phyloP scores from a whole-genome alignment of 2,113 vertebrate species.

The Barbus barbus region DNA sequence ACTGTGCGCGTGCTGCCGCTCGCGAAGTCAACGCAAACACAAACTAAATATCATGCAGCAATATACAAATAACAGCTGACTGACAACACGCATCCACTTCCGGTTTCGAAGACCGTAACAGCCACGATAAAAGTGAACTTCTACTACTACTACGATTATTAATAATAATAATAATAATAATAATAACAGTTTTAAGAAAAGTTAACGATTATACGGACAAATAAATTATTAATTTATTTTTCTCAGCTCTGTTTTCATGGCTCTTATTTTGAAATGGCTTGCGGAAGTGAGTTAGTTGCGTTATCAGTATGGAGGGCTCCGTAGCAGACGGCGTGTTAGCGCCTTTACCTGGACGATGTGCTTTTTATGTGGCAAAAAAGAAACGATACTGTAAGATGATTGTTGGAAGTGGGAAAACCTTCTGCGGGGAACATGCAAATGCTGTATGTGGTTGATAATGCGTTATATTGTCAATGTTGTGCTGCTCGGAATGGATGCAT shows the following conservation, averaged over 20 bases:
- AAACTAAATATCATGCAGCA: background rate
- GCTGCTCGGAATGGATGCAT: background rate
- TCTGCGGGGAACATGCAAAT: constrained; percentile 88
- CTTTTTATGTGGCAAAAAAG: constrained; percentile 85
- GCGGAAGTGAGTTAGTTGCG: background rate
- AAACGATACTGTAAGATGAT: constrained; percentile 91
- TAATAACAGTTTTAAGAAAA: background rate
- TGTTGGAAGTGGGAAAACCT: constrained; percentile 74
- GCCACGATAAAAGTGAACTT: background rate
- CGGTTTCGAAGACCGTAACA: background rate
- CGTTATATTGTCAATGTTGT: background rate
- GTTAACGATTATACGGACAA: no score
- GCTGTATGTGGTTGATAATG: constrained; percentile 63
- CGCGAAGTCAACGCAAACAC: no score
- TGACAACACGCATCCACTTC: background rate
- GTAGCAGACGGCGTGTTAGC: constrained; percentile 63
- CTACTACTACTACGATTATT: background rate
- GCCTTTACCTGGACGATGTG: constrained; percentile 74
- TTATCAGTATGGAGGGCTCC: constrained; percentile 20
- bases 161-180: background rate
- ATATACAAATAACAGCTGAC: constrained; percentile 35
- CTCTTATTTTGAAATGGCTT: constrained; percentile 41
- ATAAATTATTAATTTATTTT: no score
- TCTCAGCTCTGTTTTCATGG: no score
- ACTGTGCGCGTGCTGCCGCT: no score